Percentiles rank a stretch among this genome's conserved stretches.
These are phyloP conservation scores for Holocentrus rufus DNA, from an alignment of 2,797 vertebrate genomes.

Conservation along the genomic window DNA sequence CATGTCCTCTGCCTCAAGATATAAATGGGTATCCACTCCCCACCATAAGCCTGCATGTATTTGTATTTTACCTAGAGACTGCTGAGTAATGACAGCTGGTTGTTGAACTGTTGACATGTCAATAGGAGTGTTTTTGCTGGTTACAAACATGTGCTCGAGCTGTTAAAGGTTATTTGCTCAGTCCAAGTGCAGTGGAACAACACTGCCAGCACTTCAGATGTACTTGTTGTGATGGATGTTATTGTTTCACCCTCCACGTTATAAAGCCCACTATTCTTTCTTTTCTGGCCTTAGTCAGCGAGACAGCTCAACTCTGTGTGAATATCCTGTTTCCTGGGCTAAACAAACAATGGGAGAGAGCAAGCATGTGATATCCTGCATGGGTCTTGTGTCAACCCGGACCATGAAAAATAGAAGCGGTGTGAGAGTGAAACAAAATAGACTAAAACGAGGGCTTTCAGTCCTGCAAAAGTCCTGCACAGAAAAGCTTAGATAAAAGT, in stretches of 20 bases:
- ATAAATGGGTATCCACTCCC: neutral
- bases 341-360: slow-evolving; percentile 78
- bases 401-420: slow-evolving; percentile 23
- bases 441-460: neutral
- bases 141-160: slow-evolving; percentile 35
- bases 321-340: slow-evolving; percentile 84
- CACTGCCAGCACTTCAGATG: neutral
- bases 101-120: slow-evolving; percentile 61
- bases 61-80: slow-evolving; percentile 21
- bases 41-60: neutral
- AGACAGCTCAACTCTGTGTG: slow-evolving; percentile 53
- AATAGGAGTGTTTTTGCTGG: slow-evolving; percentile 45
- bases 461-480: neutral
- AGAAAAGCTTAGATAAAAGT: neutral
- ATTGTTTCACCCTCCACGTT: neutral
- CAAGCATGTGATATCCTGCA: slow-evolving; percentile 77
- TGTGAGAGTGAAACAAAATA: neutral
- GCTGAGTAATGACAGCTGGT: slow-evolving; percentile 42
- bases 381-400: slow-evolving; percentile 52
- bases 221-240: neutral
- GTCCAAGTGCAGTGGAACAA: neutral
- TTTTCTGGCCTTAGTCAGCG: slow-evolving; percentile 40
- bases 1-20: neutral
- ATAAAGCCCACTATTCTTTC: slow-evolving; percentile 30
- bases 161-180: slow-evolving; percentile 33